Evolutionary conservation across 2,888 invertebrate genomes (phyloP).

Genomic region (Saturnia pavonia): DNA sequence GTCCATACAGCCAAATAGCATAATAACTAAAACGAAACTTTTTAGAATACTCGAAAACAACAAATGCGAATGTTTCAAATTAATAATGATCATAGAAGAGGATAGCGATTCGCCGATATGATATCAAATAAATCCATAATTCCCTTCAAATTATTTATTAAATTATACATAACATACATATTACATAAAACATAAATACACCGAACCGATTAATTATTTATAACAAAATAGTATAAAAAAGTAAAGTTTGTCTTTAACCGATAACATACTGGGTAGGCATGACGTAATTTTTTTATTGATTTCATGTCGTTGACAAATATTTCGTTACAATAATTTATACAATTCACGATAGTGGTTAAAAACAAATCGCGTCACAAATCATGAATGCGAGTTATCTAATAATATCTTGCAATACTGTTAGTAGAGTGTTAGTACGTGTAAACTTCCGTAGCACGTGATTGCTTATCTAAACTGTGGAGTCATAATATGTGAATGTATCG

Average conservation of each 20-base stretch:
- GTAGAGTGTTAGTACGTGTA: not conserved
- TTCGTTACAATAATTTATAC: not conserved
- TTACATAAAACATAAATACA: not conserved
- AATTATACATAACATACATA: not conserved
- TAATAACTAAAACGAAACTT: not conserved
- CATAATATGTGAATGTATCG: not conserved
- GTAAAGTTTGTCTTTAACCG: not conserved
- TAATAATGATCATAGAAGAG: not conserved
- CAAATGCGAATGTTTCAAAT: not conserved
- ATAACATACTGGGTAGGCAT: not conserved
- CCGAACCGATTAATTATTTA: not conserved
- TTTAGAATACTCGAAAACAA: not conserved
- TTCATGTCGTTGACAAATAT: not conserved
- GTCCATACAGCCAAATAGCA: not conserved
- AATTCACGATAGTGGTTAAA: not conserved
- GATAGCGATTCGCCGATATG: not conserved
- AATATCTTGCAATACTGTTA: constrained; percentile 2
- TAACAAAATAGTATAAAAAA: not conserved
- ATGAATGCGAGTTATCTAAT: not conserved
- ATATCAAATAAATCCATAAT: not conserved
- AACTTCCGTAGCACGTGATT: constrained; percentile 5
- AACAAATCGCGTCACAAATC: not conserved
- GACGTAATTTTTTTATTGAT: not conserved
- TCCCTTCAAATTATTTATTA: not conserved
- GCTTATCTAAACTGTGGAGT: not conserved